These are phyloP conservation scores for Macrophya alboannulata DNA, from an alignment of 2,888 invertebrate genomes.

Conservation along the genomic window DNA sequence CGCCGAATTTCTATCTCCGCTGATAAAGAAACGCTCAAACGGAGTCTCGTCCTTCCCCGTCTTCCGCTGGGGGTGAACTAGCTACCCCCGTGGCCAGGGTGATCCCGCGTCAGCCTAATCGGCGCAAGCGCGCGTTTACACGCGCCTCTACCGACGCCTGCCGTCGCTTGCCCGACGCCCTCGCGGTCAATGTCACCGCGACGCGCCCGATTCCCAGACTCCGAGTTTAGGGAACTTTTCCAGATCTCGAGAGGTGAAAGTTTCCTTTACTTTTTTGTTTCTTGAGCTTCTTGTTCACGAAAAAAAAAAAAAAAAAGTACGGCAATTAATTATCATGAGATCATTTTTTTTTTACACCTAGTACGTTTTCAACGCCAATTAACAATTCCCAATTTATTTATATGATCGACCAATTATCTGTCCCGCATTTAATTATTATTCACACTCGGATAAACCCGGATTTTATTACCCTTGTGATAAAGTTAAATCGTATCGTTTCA, in stretches of 20 bases:
- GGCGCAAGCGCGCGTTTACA: slow-evolving; percentile 58
- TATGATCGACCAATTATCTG: background rate
- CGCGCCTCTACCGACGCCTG: slow-evolving; percentile 39
- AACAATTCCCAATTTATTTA: background rate
- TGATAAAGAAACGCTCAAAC: background rate
- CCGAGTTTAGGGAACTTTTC: slow-evolving; percentile 22
- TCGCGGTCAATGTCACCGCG: slow-evolving; percentile 74
- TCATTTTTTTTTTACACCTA: background rate
- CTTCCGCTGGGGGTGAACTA: slow-evolving; percentile 74
- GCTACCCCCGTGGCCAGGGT: slow-evolving; percentile 66
- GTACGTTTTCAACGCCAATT: background rate
- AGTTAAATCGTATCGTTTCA: slow-evolving; percentile 29
- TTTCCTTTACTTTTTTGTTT: background rate
- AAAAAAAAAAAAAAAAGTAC: background rate
- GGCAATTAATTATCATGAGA: background rate
- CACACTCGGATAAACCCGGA: background rate
- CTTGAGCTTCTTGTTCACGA: background rate
- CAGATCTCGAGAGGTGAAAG: slow-evolving; percentile 12
- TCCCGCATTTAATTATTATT: background rate
- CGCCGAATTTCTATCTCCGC: slow-evolving; percentile 40
- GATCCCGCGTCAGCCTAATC: slow-evolving; percentile 24
- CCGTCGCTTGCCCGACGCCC: slow-evolving; percentile 50
- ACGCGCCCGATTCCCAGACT: slow-evolving; percentile 53
- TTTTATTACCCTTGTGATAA: background rate
- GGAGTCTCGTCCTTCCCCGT: slow-evolving; percentile 65